These are phyloP conservation scores for Bufo gargarizans DNA, from an alignment of 2,113 vertebrate genomes.

Conservation along the genomic window DNA sequence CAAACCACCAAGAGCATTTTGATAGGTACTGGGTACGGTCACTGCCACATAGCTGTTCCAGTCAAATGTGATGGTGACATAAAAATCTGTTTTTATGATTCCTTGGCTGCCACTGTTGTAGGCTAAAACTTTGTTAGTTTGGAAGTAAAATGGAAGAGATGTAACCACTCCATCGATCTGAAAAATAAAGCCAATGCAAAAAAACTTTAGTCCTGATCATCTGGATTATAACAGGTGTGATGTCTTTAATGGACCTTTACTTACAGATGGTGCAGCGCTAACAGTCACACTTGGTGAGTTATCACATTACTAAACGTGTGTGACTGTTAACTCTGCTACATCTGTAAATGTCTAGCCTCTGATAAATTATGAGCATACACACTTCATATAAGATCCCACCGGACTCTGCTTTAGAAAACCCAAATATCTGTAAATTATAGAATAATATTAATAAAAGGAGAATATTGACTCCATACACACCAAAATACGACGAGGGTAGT, in stretches of 20 bases:
- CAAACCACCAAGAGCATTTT: constrained; percentile 63
- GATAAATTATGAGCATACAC: background rate
- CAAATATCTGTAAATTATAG: too few relatives aligned
- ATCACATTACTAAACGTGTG: too few relatives aligned
- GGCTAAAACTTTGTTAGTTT: constrained; percentile 34
- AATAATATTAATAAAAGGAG: too few relatives aligned
- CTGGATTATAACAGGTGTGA: background rate
- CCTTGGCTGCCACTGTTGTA: constrained; percentile 60
- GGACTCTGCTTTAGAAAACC: too few relatives aligned
- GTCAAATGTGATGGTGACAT: constrained; percentile 68
- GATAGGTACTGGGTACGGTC: constrained; percentile 67
- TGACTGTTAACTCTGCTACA: too few relatives aligned
- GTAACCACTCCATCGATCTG: constrained; percentile 59
- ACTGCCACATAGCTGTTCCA: constrained; percentile 70
- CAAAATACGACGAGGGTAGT: constrained; percentile 55
- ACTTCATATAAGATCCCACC: background rate
- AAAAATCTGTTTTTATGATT: constrained; percentile 65
- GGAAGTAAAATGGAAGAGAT: constrained; percentile 60
- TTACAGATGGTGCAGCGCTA: background rate
- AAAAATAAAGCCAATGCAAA: background rate
- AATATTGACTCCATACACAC: constrained; percentile 48
- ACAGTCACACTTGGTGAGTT: too few relatives aligned
- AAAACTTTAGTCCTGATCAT: background rate
- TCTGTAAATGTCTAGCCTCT: background rate
- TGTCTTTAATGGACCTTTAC: background rate